These are phyloP conservation scores for Heliconius hermathena DNA, from an alignment of 1,140 invertebrate genomes.

Conservation along the genomic window DNA sequence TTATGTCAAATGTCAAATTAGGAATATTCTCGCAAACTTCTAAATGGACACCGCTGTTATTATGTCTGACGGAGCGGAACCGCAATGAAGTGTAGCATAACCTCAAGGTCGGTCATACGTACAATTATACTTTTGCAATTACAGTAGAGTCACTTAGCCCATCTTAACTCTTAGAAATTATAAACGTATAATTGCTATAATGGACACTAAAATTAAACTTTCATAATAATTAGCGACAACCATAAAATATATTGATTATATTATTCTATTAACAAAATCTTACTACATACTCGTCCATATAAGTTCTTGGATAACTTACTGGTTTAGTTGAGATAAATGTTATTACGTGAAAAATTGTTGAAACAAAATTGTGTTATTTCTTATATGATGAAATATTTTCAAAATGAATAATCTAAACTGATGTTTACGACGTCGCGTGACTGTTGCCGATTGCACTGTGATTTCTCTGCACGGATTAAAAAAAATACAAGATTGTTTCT, in stretches of 20 bases:
- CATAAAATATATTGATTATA: neutral
- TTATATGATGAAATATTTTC: slow-evolving; percentile 31
- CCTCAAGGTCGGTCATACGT: slow-evolving; percentile 12
- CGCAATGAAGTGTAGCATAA: slow-evolving; percentile 15
- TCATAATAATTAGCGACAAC: neutral
- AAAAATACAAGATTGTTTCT: slow-evolving; percentile 70
- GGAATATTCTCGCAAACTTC: neutral
- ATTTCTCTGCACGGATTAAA: slow-evolving; percentile 63
- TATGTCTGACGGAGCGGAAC: slow-evolving; percentile 16
- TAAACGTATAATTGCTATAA: too few species aligned
- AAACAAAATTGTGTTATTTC: neutral
- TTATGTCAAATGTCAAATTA: slow-evolving; percentile 1
- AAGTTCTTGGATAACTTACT: neutral
- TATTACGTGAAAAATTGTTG: slow-evolving; percentile 4
- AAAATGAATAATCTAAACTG: slow-evolving; percentile 44
- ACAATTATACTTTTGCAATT: slow-evolving; percentile 12
- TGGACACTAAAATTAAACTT: too few species aligned
- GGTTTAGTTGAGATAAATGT: neutral
- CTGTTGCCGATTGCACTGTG: slow-evolving; percentile 57
- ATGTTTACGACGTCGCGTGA: slow-evolving; percentile 66
- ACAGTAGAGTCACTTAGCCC: neutral
- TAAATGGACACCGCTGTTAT: neutral
- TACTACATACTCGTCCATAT: neutral
- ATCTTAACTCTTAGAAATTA: neutral
- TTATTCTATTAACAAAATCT: too few species aligned